Evolutionary conservation across 2,888 invertebrate genomes (phyloP), one percentile per base, ranked within the genome.

Genomic region (Dicycla oo): DNA sequence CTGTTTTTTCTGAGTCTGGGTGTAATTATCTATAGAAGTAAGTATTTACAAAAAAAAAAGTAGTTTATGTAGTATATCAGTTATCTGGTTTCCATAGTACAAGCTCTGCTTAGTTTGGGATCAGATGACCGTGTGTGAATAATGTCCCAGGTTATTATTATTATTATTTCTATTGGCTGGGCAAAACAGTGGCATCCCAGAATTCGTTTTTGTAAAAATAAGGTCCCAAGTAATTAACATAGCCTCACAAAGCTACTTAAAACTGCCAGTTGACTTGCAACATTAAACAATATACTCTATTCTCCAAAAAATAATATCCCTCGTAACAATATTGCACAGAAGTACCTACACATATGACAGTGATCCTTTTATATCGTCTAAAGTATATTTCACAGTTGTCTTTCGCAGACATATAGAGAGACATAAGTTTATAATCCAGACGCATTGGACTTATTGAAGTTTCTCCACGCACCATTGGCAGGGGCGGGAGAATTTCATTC

Each of bases 401-500:
- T 78, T 70, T 74, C 53, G 13, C 80, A 80, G 78, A 75, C 69
- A 60, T 73, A 63, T 49, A 73, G 13, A 65, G 34, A 71, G 66
- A 81, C 70, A 90, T 91, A 91, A 92, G 90, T 92, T 90, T 89
- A 91, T 93, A 93, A 93, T 93, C 92, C 92, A 87, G 89, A 90
- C 89, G 81, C 84, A 86, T 84, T 86, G 89, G 91, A 92, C 91
- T 92, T 93, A 92, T 92, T 87, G 89, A 85, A 87, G 86, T 82
- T 82, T 72, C 71, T 81, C 85, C 88, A 90, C 91, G 91, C 89
- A 91, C 88, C 92, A 91, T 86, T 91, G 89, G 88, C 81, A 94
- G 95, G 94, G 94, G 90, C 81, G 75, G 30, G n/a, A 83, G 75
- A 85, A 73, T 89, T 87, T 86, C 81, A 90, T 91, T 91, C 91